Evolutionary conservation across 2,888 invertebrate genomes (phyloP).

Genomic region (Monopis laevigella): DNA sequence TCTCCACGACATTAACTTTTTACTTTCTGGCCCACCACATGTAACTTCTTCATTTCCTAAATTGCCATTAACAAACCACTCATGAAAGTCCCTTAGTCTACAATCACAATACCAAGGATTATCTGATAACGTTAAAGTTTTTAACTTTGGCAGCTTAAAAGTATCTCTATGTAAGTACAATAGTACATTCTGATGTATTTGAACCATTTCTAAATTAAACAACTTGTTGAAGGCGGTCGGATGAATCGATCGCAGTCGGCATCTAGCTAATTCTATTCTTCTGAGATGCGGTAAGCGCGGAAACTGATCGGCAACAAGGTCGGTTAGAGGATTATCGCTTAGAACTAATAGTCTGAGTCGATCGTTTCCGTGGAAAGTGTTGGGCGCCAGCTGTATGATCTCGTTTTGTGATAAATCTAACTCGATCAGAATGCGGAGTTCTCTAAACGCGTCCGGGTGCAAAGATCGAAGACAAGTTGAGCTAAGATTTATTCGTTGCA

Average conservation of each 20-base stretch:
- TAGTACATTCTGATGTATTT: constrained; percentile 82
- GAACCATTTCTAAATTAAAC: constrained; percentile 80
- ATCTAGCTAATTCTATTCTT: constrained; percentile 82
- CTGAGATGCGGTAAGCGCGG: constrained; percentile 81
- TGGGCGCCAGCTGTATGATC: constrained; percentile 75
- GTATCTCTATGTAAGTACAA: constrained; percentile 67
- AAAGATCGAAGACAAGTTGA: constrained; percentile 77
- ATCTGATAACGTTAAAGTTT: constrained; percentile 81
- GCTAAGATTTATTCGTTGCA: constrained; percentile 84
- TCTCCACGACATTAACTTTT: constrained; percentile 77
- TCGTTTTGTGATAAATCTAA: constrained; percentile 86
- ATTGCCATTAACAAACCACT: constrained; percentile 83
- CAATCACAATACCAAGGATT: constrained; percentile 95
- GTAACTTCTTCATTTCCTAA: constrained; percentile 78
- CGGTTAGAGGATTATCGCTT: constrained; percentile 82
- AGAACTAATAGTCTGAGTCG: constrained; percentile 79
- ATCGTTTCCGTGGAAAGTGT: constrained; percentile 85
- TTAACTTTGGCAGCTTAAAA: constrained; percentile 65
- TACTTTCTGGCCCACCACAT: constrained; percentile 74
- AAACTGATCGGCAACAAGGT: constrained; percentile 79
- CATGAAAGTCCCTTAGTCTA: constrained; percentile 80
- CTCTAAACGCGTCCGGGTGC: constrained; percentile 83
- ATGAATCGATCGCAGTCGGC: constrained; percentile 77
- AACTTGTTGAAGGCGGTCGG: constrained; percentile 80
- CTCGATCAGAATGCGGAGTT: constrained; percentile 85